phyloP scores from a whole-genome alignment of 1,140 invertebrate species.

The Diorhabda carinulata region DNA sequence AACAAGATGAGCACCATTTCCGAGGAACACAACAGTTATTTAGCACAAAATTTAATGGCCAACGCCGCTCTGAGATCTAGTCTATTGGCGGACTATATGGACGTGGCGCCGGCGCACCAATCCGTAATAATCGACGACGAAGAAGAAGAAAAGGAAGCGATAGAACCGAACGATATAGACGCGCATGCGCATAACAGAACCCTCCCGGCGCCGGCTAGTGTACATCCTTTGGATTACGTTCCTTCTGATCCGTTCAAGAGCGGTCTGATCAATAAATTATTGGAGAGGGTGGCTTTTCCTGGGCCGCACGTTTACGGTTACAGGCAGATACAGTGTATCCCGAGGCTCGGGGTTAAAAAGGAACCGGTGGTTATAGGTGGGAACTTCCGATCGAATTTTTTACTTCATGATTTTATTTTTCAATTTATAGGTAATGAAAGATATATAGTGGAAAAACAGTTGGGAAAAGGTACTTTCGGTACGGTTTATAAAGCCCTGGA shows the following conservation, averaged over 20 bases:
- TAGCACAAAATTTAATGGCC: conserved; percentile 42
- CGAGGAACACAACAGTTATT: conserved; percentile 38
- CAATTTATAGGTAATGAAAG: conserved; percentile 51
- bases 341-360: conserved; percentile 33
- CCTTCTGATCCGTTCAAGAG: conserved; percentile 53
- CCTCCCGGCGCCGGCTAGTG: conserved; percentile 14
- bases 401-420: not conserved
- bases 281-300: conserved; percentile 53
- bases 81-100: conserved; percentile 37
- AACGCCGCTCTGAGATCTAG: conserved; percentile 41
- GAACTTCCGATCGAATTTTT: not conserved
- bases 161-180: not conserved
- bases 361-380: conserved; percentile 32
- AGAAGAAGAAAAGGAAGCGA: not conserved
- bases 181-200: conserved; percentile 24
- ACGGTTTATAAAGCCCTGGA: conserved; percentile 64
- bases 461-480: conserved; percentile 72
- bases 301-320: conserved; percentile 46
- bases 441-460: conserved; percentile 65
- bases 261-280: conserved; percentile 49
- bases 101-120: conserved; percentile 13
- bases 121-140: conserved; percentile 21
- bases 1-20: conserved; percentile 36
- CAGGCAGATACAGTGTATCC: conserved; percentile 27
- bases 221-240: conserved; percentile 26